Evolutionary conservation across 2,797 vertebrate species (phyloP).

Genomic region (Sebastes matsubarae): DNA sequence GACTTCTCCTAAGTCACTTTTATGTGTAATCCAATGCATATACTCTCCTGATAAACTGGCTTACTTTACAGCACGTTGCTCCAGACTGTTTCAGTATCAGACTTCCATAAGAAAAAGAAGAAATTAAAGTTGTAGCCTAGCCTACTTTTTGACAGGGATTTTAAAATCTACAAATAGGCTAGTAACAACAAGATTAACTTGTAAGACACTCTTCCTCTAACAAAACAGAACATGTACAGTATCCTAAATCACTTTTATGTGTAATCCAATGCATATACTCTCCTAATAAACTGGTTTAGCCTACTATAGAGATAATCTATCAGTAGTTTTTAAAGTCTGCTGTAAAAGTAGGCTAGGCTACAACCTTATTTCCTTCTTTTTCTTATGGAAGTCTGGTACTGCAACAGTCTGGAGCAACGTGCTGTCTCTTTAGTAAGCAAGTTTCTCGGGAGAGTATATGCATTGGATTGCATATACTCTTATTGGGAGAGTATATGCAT

Average conservation of each 20-base stretch:
- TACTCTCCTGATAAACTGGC: no score
- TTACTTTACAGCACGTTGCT: background rate
- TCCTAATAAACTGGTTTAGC: background rate
- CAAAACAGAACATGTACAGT: background rate
- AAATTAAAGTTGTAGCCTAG: conserved; percentile 10
- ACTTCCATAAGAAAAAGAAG: background rate
- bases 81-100: conserved; percentile 23
- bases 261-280: no score
- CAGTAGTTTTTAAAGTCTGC: background rate
- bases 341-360: background rate
- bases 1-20: no score
- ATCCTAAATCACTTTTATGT: background rate
- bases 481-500: no score
- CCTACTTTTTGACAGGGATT: no score
- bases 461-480: no score
- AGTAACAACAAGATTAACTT: background rate
- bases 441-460: no score
- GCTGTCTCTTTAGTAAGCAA: no score
- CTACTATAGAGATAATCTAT: background rate
- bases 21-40: no score
- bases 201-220: background rate
- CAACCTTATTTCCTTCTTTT: conserved; percentile 8
- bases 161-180: no score
- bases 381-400: conserved; percentile 17
- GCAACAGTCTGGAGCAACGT: conserved; percentile 12